Conservation (phyloP, 2,888 invertebrate genomes). For the Nomada ruficornis region DNA sequence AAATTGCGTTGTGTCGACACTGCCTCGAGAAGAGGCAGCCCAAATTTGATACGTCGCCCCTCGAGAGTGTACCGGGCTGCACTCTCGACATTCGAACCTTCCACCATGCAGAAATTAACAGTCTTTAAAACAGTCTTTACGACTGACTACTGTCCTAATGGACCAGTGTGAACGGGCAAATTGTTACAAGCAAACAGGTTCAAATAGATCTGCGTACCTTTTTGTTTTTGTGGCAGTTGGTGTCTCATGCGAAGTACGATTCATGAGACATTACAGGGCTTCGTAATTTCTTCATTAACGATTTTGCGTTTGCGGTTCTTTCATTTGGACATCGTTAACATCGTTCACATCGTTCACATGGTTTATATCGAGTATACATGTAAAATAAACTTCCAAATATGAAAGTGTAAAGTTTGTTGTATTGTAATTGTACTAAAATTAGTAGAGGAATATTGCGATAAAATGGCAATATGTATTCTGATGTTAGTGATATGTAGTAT, state of each 20-base stretch:
- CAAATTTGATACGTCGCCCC: slow-evolving; percentile 9
- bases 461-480: neutral
- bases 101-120: neutral
- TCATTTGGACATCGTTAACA: too few relatives aligned
- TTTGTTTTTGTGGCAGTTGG: too few relatives aligned
- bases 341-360: too few relatives aligned
- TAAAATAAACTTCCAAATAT: neutral
- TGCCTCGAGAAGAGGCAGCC: slow-evolving; percentile 16
- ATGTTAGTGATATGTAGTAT: neutral
- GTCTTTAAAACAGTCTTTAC: slow-evolving; percentile 3
- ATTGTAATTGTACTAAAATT: too few relatives aligned
- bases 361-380: too few relatives aligned
- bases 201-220: neutral
- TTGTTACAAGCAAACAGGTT: neutral
- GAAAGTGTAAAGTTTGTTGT: neutral
- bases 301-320: too few relatives aligned
- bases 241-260: neutral
- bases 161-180: neutral
- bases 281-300: too few relatives aligned
- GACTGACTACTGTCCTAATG: neutral
- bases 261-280: neutral
- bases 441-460: too few relatives aligned
- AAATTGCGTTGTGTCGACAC: slow-evolving; percentile 35
- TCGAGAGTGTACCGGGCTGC: neutral
- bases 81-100: slow-evolving; percentile 7